Evolutionary conservation across 1,140 invertebrate species (phyloP).

Genomic region (Sycophaga agraensis): DNA sequence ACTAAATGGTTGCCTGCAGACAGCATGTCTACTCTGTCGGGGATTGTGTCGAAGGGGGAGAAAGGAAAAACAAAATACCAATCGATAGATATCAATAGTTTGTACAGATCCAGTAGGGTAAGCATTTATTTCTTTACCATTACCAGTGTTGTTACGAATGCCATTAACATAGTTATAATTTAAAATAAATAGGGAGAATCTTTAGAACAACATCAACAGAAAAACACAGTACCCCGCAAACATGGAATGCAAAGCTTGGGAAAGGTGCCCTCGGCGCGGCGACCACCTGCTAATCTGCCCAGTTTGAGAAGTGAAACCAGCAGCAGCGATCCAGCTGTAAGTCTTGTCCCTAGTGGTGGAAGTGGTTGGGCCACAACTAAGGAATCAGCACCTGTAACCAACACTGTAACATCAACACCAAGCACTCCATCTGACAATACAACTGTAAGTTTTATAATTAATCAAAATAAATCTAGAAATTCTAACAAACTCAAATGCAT

Average conservation of each 20-base stretch:
- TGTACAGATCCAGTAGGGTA: slow-evolving; percentile 85
- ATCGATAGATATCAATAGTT: slow-evolving; percentile 95
- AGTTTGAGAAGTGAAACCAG: slow-evolving; percentile 93
- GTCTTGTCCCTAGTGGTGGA: slow-evolving; percentile 72
- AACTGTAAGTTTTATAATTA: slow-evolving; percentile 39
- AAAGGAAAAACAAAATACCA: slow-evolving; percentile 94
- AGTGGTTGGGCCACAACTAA: slow-evolving; percentile 70
- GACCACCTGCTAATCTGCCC: slow-evolving; percentile 94
- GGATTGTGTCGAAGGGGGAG: slow-evolving; percentile 82
- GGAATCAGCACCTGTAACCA: slow-evolving; percentile 49
- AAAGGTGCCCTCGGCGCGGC: slow-evolving; percentile 92
- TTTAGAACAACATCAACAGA: slow-evolving; percentile 81
- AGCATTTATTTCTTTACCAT: slow-evolving; percentile 47
- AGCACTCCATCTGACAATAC: slow-evolving; percentile 46
- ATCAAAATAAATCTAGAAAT: not conserved
- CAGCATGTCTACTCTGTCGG: slow-evolving; percentile 87
- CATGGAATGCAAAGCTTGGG: slow-evolving; percentile 98
- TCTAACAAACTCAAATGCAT: not conserved
- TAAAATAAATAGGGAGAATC: slow-evolving; percentile 87
- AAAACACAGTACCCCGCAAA: slow-evolving; percentile 87
- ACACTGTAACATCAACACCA: slow-evolving; percentile 50
- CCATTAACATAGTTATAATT: no score
- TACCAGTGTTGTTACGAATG: no score
- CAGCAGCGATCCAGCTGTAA: slow-evolving; percentile 73
- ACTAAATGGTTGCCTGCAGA: slow-evolving; percentile 82